Base-by-base conservation (phyloP, 2,113 vertebrate species). In the zebrafish (Danio rerio) region DNA sequence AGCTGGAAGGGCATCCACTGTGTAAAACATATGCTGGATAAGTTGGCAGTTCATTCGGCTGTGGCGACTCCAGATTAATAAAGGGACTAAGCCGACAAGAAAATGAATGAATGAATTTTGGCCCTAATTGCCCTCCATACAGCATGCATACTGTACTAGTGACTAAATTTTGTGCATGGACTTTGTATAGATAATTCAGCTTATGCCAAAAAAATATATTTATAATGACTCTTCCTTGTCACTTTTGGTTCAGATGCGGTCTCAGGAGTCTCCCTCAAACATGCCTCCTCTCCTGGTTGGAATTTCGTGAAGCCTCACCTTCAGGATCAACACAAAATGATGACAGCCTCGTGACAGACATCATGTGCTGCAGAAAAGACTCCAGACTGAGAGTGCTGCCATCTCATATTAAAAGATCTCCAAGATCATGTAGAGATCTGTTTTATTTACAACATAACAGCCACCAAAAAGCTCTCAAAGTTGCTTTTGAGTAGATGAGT, bases 181-280 rank as follows among this genome's bases (percentile, higher is more conserved):
- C 31, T 31, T 31, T 31, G 31, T 31, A 2, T 31, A 31, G 31
- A 31, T 31, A 31, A 31, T 31, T 52, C 5, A 52, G 11, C 11
- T 52, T 52, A 11, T 52, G 49, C 49, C 49, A 1, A 52, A 52
- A 52, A 9, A 52, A 11, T 52, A 52, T 52, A 52, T 52, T 40
- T 10, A 16, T 40, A 72, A 43, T 76, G 56, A 80, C 42, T 20
- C 0, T n/a, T 9, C 21, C 63, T 75, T 75, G 0, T 81, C 70
- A 88, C 59, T 81, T 6, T 21, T 31, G 55, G 85, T 84, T 43
- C 84, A 98, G 97, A 92, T 93, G 87, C 96, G 92, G 85, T 82
- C 88, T 6, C 92, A 88, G 77, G 90, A 91, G 31, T 87, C 86
- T 55, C 86, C 92, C 73, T 85, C 85, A 15, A 82, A 73, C 81